Evolutionary conservation across 2,888 invertebrate genomes (phyloP).

Genomic region (Cremastinae sp.): DNA sequence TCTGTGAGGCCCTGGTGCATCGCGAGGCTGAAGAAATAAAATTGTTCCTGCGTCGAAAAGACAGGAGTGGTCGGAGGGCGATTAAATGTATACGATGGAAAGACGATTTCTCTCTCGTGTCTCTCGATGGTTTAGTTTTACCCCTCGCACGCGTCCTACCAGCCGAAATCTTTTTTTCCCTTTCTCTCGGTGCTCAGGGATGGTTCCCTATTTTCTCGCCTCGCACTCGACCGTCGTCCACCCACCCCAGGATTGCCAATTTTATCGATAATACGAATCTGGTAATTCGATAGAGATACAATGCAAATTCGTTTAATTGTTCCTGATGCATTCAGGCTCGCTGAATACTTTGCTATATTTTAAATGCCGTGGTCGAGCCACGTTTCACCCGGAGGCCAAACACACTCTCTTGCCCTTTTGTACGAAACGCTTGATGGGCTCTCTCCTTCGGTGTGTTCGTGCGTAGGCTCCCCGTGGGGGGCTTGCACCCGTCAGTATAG

Average conservation of each 20-base stretch:
- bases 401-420: conserved; percentile 58
- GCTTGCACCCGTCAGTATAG: conserved; percentile 44
- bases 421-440: conserved; percentile 40
- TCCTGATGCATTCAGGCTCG: conserved; percentile 69
- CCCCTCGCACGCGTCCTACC: conserved; percentile 59
- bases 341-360: conserved; percentile 32
- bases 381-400: conserved; percentile 29
- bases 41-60: conserved; percentile 62
- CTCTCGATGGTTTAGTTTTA: conserved; percentile 64
- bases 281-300: conserved; percentile 80
- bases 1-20: conserved; percentile 10
- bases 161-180: conserved; percentile 34
- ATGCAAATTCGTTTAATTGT: conserved; percentile 80
- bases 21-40: conserved; percentile 42
- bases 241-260: conserved; percentile 77
- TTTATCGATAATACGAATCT: conserved; percentile 80
- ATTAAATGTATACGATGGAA: conserved; percentile 65
- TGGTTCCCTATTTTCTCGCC: conserved; percentile 65
- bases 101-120: conserved; percentile 48
- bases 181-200: conserved; percentile 59
- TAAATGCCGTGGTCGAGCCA: conserved; percentile 41
- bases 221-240: conserved; percentile 57
- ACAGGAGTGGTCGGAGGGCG: conserved; percentile 21
- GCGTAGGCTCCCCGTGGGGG: conserved; percentile 30
- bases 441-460: conserved; percentile 10